These are phyloP conservation scores for Eupleurogrammus muticus DNA, from an alignment of 2,797 vertebrate species.

Conservation along the genomic window DNA sequence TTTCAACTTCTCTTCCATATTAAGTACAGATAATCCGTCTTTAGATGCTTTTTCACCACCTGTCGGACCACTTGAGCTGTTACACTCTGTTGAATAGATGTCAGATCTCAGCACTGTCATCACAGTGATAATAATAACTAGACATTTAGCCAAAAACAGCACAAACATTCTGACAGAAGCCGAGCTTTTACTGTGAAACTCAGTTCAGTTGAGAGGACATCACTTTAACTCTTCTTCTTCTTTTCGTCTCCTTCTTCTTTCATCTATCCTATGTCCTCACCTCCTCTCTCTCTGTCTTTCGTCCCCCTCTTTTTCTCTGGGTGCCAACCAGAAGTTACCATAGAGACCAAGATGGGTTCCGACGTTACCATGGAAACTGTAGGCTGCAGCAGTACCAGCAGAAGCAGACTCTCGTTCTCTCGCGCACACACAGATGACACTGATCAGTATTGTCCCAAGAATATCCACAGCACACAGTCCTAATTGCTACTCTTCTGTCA, in stretches of 20 bases:
- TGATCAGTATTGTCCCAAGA: constrained; percentile 72
- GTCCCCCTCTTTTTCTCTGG: constrained; percentile 55
- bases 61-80: not conserved
- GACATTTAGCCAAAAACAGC: constrained; percentile 1
- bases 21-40: not conserved
- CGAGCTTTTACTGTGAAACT: not conserved
- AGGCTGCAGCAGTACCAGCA: constrained; percentile 73
- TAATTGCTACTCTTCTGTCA: constrained; percentile 69
- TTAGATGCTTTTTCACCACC: not conserved
- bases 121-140: not conserved
- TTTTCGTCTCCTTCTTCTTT: constrained; percentile 19
- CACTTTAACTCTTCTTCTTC: not conserved
- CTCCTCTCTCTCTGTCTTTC: constrained; percentile 42
- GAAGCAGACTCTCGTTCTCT: constrained; percentile 35
- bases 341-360: constrained; percentile 83
- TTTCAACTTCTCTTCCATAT: too few relatives aligned
- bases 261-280: constrained; percentile 47
- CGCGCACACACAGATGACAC: constrained; percentile 57
- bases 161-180: not conserved
- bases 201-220: constrained; percentile 16
- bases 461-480: constrained; percentile 61
- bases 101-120: not conserved
- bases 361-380: constrained; percentile 86
- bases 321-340: constrained; percentile 83
- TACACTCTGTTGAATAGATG: not conserved